These are phyloP conservation scores for Neofelis nebulosa DNA, from an alignment of 2,113 vertebrate genomes.

Conservation along the genomic window DNA sequence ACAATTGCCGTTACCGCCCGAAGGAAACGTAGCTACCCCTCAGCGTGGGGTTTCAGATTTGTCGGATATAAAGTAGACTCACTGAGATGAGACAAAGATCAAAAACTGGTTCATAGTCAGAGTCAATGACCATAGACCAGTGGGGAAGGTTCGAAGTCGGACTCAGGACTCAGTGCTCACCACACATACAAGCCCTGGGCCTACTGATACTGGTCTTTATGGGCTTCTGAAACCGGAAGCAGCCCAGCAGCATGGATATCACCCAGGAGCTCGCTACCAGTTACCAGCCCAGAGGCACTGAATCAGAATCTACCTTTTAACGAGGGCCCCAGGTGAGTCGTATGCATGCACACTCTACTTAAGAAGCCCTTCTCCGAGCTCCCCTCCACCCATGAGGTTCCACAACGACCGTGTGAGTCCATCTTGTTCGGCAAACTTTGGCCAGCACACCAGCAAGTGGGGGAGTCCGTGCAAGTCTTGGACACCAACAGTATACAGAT, in stretches of 20 bases:
- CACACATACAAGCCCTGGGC: too few relatives aligned
- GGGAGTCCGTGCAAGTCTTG: neutral
- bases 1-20: neutral
- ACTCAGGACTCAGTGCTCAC: neutral
- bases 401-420: too few relatives aligned
- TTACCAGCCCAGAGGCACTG: neutral
- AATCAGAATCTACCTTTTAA: neutral
- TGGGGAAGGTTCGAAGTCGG: neutral
- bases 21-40: neutral
- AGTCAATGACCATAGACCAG: neutral
- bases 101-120: neutral
- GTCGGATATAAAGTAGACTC: neutral
- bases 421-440: neutral
- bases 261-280: too few relatives aligned
- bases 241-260: neutral
- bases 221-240: neutral
- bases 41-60: neutral
- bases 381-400: neutral
- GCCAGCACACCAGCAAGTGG: neutral
- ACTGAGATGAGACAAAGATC: neutral
- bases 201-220: neutral
- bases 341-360: neutral
- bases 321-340: neutral
- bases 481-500: too few relatives aligned
- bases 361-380: neutral